phyloP scores from a whole-genome alignment of 2,888 invertebrate genomes.

The Agrypnus murinus region DNA sequence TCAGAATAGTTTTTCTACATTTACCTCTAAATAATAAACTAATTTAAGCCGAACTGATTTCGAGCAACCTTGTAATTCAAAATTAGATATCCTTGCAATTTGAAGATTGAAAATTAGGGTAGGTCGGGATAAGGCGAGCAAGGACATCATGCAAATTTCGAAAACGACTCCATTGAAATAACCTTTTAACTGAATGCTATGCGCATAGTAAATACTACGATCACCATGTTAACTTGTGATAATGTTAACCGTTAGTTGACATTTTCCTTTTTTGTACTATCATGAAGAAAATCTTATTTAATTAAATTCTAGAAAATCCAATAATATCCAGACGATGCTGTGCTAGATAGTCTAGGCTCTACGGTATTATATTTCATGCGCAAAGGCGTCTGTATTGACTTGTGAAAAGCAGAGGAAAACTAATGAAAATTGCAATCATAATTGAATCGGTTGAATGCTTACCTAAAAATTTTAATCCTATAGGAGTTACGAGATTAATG shows the following conservation, averaged over 20 bases:
- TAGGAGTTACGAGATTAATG: background rate
- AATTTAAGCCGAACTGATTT: background rate
- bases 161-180: background rate
- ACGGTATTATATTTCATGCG: background rate
- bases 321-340: background rate
- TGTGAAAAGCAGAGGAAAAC: no score
- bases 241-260: background rate
- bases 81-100: constrained; percentile 17
- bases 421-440: no score
- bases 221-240: background rate
- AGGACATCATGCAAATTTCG: constrained; percentile 19
- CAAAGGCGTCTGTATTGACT: background rate
- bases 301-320: background rate
- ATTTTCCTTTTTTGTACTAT: background rate
- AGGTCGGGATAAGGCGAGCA: constrained; percentile 14
- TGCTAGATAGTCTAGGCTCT: background rate
- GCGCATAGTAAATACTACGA: background rate
- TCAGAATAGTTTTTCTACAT: no score
- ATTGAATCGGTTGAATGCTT: no score
- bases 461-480: constrained; percentile 11
- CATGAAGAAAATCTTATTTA: background rate
- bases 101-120: constrained; percentile 9
- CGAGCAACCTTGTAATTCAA: constrained; percentile 2
- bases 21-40: no score
- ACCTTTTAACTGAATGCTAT: background rate